Base-by-base conservation (phyloP, 35 echinoderm and acorn worm genomes). In the Holothuria glaberrima region DNA sequence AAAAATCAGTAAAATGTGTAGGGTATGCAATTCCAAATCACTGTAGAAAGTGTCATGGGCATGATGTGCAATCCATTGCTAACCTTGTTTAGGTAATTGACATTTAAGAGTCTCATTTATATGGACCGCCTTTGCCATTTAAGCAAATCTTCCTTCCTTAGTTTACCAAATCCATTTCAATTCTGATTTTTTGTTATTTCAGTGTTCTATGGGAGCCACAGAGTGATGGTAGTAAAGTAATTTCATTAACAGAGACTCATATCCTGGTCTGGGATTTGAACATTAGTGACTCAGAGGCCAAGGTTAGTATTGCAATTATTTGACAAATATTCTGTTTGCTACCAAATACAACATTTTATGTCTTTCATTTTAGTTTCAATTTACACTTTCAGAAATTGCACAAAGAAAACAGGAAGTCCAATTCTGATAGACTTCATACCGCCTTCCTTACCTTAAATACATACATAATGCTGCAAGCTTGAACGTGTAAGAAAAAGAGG, bases 151-250 rank as follows among this genome's bases (percentile, higher is more conserved):
- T 30, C 21, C 29, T 67, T 6, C 63, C 21, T 67, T n/a, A n/a
- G 21, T 67, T 18, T 17, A 13, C 66, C 7, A 21, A 10, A 52
- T 62, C 56, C 22, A 29, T 83, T 83, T 91, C 30, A 54, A 54
- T 54, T 54, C 50, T 54, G 16, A 54, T 9, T 54, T 12, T 14
- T 9, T 54, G 50, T 17, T 46, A 10, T 46, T 54, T 54, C 87
- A 99, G 97, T 87, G 67, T 95, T 44, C 65, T 95, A 31, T 95
- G 97, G 97, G 97, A 99, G 35, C 97, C 97, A 26, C 97, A 99
- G 70, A 93, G 90, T 66, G 93, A 99, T 91, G 97, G 97, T 7
- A 91, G 60, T 33, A 99, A 89, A 83, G 69, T 93, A 26, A 64
- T 99, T 35, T 95, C 97, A 62, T 62, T 99, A 32, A 93, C 91